Evolutionary conservation across 2,888 invertebrate genomes (phyloP), one percentile per base, ranked within the genome.

Genomic region (Subacronicta megacephala): DNA sequence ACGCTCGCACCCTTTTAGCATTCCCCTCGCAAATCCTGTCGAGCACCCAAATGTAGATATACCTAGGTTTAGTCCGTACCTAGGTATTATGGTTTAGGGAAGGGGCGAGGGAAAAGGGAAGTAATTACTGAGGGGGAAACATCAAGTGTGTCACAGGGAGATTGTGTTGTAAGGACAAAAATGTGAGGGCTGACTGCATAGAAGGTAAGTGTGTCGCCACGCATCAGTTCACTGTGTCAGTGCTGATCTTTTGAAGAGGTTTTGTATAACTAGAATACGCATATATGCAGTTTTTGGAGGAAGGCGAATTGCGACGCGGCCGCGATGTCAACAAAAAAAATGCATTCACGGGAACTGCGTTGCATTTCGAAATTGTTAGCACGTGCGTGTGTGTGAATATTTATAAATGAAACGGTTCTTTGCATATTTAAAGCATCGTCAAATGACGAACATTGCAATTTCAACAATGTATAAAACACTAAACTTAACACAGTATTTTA

Each of bases 201-300:
- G 82, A 88, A 87, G 90, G 90, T 92, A 90, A 93, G 90, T 92
- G 92, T 93, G 93, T 85, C 93, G 90, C 69, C 75, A 86, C 81
- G 89, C 89, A 81, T 89, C 91, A 88, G 93, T 93, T 93, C 93
- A 94, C 92, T 93, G 90, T 94, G 93, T 93, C 93, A 94, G 84
- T 87, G 88, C 83, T 91, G 90, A 90, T 92, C 88, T 92, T 90
- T 89, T 84, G 79, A 86, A 84, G 83, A 88, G 77, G 72, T 79
- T 72, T 71, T 72, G 72, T 65, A 51, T 55, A 69, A 51, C 29
- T 61, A 36, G 64, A 71, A 70, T 74, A 65, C 60, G 72, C 69
- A 68, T 70, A 63, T 65, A 71, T 76, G 66, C 47, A 73, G 65
- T 72, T 78, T 75, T 71, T 62, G 73, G 61, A 72, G 49, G 49